These are phyloP conservation scores for Clamator glandarius DNA, from an alignment of 2,797 vertebrate species.

Conservation along the genomic window DNA sequence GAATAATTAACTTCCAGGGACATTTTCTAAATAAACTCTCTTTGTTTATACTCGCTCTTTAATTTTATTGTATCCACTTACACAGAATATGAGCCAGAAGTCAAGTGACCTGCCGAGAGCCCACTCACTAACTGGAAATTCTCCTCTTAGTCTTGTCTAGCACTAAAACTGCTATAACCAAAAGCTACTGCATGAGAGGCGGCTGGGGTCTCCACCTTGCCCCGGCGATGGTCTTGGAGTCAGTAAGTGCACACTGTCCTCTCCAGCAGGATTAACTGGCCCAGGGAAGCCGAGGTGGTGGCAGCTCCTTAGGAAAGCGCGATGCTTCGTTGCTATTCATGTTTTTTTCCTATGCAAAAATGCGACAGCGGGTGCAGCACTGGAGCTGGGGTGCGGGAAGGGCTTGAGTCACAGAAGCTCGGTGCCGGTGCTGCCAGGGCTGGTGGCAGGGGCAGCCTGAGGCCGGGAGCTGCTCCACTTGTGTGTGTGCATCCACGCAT, in stretches of 20 bases:
- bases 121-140: slow-evolving; percentile 62
- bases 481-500: accelerated
- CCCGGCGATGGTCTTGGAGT: not conserved
- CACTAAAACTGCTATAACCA: slow-evolving; percentile 26
- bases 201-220: accelerated
- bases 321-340: not conserved
- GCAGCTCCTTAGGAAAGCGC: not conserved
- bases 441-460: not conserved
- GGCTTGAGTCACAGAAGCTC: not conserved
- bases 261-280: not conserved
- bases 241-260: not conserved
- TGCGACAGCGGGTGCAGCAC: not conserved
- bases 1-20: slow-evolving; percentile 85
- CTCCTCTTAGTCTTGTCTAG: slow-evolving; percentile 38
- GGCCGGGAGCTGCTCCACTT: not conserved
- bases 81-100: slow-evolving; percentile 18
- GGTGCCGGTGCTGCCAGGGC: too few species aligned
- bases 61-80: slow-evolving; percentile 48
- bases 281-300: not conserved
- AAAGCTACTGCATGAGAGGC: slow-evolving; percentile 8
- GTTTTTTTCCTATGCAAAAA: not conserved
- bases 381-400: not conserved
- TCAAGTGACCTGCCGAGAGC: slow-evolving; percentile 12
- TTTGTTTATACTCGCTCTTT: slow-evolving; percentile 67
- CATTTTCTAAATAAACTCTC: slow-evolving; percentile 54